Conservation (phyloP, 2,797 vertebrate genomes). For the Xenops minutus region DNA sequence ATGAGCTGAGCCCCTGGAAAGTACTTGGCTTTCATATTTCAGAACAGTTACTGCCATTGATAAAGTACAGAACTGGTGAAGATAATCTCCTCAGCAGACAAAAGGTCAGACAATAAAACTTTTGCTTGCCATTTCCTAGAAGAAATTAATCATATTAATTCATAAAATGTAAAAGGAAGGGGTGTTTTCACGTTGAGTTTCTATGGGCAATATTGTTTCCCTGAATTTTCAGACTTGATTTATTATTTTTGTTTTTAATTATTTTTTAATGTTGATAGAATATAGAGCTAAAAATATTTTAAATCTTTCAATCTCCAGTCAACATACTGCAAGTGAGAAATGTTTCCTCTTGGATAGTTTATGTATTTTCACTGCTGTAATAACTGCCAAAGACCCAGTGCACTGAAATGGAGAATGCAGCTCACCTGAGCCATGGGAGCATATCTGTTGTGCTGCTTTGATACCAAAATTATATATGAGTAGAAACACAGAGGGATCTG, state of each 20-base stretch:
- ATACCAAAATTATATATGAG: background rate
- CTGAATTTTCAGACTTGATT: background rate
- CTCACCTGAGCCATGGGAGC: background rate
- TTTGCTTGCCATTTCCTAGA: conserved; percentile 2
- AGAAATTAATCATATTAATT: background rate
- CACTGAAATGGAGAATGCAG: background rate
- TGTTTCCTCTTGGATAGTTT: background rate
- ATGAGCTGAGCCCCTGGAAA: background rate
- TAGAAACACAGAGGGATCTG: background rate
- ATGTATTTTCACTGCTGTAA: background rate
- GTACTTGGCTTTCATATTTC: background rate
- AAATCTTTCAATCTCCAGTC: background rate
- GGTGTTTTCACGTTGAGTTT: background rate
- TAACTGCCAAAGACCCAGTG: background rate
- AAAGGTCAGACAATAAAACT: conserved; percentile 53
- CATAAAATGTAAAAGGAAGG: background rate
- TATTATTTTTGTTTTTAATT: background rate
- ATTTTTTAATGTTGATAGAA: background rate
- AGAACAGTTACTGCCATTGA: background rate
- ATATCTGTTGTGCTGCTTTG: background rate
- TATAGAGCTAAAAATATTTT: background rate
- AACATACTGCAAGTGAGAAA: background rate
- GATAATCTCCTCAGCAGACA: background rate
- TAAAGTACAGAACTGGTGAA: background rate
- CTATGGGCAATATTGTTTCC: background rate